Base-by-base conservation (phyloP, 53 echinoderm and acorn worm species). In the Actinopyga echinites region DNA sequence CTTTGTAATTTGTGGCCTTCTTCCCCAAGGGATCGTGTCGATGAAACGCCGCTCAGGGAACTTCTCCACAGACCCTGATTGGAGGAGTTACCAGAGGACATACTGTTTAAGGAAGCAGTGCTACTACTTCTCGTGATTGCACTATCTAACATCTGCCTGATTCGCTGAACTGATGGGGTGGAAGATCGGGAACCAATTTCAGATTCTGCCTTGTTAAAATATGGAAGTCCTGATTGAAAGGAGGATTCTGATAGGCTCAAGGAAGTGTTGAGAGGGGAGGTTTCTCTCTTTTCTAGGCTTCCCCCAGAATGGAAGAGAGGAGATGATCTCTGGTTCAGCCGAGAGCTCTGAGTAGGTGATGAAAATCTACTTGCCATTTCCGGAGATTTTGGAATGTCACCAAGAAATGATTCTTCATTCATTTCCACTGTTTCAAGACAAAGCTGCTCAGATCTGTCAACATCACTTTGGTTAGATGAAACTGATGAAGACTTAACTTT, bases 21-120 rank as follows among this genome's bases (percentile, higher is more conserved):
- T 55, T 21, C 33, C 28, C 56, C 78, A 28, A 56, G 54, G 7
- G 55, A 56, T 43, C 56, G 26, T 15, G 64, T 28, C 1, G 91
- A 89, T 1, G 83, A 89, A 59, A 82, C 56, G 37, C 65, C 67
- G 9, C 55, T 68, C 19, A 86, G 21, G 10, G 86, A 86, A 22
- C 58, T 54, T 49, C 82, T 77, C 3, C 56, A 21, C 44, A 49
- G 69, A 49, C 86, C 85, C 63, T 74, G 74, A 26, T 75, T 75
- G 4, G 79, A 88, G 19, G 89, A 88, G 17, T 64, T 74, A 8
- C 87, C 82, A 1, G 94, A 94, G 8, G 91, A 91, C 43, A 82
- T 67, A 74, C 93, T 96, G 62, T 85, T 89, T 57, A 89, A 74
- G 1, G 96, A 93, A 21, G 74, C 85, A 6, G 42, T 84, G 35